Evolutionary conservation across 2,888 invertebrate species (phyloP).

Genomic region (Abrostola tripartita): DNA sequence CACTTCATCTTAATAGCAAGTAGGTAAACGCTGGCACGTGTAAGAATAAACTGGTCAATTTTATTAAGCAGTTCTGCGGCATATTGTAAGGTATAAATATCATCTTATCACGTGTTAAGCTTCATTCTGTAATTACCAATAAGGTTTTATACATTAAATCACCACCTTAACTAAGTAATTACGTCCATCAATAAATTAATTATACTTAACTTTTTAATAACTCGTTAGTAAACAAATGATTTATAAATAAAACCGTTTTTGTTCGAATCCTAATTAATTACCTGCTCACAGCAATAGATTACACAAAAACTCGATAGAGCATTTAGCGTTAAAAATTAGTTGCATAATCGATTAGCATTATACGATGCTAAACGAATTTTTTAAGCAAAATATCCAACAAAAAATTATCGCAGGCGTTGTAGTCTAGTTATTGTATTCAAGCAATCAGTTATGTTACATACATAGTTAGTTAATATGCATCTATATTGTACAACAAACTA

Average conservation of each 20-base stretch:
- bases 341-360: slow-evolving; percentile 31
- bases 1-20: background rate
- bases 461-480: slow-evolving; percentile 21
- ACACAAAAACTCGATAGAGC: slow-evolving; percentile 30
- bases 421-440: slow-evolving; percentile 40
- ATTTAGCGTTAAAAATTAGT: slow-evolving; percentile 38
- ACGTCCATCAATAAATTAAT: slow-evolving; percentile 13
- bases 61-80: no score
- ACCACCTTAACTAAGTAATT: slow-evolving; percentile 32
- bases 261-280: slow-evolving; percentile 17
- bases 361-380: slow-evolving; percentile 34
- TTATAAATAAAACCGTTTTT: slow-evolving; percentile 31
- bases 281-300: slow-evolving; percentile 31
- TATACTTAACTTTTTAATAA: background rate
- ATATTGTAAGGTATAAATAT: no score
- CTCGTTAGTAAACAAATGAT: slow-evolving; percentile 14
- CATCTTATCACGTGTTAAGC: no score
- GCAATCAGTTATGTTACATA: slow-evolving; percentile 26
- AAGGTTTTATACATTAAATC: no score
- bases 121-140: no score
- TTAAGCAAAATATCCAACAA: slow-evolving; percentile 4
- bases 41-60: no score
- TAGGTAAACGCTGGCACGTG: background rate
- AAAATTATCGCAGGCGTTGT: slow-evolving; percentile 14
- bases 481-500: slow-evolving; percentile 27